Conservation (phyloP, 2,797 vertebrate genomes). For the Schizothorax lantsangensis region DNA sequence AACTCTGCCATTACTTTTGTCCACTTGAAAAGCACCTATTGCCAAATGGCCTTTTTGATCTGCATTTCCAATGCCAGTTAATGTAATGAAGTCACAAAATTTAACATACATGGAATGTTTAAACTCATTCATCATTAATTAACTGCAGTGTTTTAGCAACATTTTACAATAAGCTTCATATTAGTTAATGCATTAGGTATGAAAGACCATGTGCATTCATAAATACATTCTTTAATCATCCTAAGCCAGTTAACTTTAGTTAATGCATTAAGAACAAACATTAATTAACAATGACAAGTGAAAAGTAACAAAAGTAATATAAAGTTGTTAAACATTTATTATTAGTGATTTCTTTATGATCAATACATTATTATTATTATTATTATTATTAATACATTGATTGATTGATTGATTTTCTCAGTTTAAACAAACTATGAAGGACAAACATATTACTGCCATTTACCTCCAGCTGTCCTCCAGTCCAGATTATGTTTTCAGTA, state of each 20-base stretch:
- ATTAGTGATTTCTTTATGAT: background rate
- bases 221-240: slow-evolving; percentile 17
- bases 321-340: background rate
- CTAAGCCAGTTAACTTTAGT: background rate
- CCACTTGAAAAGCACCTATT: background rate
- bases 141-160: background rate
- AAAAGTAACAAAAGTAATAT: background rate
- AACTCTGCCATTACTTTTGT: background rate
- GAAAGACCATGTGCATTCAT: slow-evolving; percentile 61
- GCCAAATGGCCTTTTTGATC: background rate
- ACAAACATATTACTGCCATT: background rate
- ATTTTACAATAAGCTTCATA: background rate
- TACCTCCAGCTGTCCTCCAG: slow-evolving; percentile 69
- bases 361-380: background rate
- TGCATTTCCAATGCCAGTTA: background rate
- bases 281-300: background rate
- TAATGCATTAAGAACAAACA: background rate
- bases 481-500: slow-evolving; percentile 70
- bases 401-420: background rate
- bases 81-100: background rate
- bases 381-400: background rate
- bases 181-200: background rate
- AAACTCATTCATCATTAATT: background rate
- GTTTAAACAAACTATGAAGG: background rate
- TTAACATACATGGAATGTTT: background rate